Percentiles rank a stretch among this genome's conserved stretches.
These are phyloP conservation scores for Notodonta ziczac DNA, from an alignment of 2,888 invertebrate genomes.

Conservation along the genomic window DNA sequence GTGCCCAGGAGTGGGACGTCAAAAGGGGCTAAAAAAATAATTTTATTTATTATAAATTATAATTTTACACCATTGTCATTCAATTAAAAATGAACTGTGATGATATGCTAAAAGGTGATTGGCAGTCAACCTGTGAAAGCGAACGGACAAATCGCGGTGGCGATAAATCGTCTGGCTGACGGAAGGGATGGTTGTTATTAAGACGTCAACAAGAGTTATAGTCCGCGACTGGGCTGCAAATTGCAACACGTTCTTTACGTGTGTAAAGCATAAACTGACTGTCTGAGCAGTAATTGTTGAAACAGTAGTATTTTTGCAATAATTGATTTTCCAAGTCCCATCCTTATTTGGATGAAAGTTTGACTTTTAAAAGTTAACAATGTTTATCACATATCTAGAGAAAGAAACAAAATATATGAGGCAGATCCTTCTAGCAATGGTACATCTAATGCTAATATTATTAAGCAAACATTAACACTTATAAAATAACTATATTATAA, in stretches of 20 bases:
- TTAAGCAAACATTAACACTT: no score
- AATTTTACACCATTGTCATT: fast-evolving
- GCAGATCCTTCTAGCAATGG: no score
- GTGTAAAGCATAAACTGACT: constrained; percentile 21
- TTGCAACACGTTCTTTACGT: constrained; percentile 28
- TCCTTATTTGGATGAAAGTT: not conserved
- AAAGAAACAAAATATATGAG: no score
- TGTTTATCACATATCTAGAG: no score
- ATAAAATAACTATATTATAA: no score
- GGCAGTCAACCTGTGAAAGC: constrained; percentile 18
- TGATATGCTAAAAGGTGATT: constrained; percentile 15
- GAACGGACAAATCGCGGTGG: constrained; percentile 18
- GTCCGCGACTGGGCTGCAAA: constrained; percentile 41
- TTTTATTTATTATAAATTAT: no score
- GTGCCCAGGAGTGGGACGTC: no score
- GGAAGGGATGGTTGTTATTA: constrained; percentile 56
- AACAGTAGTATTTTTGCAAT: constrained; percentile 9
- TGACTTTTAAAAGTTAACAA: not conserved
- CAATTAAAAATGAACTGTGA: constrained; percentile 19
- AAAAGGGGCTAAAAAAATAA: no score
- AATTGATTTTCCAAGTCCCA: not conserved
- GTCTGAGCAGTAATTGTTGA: constrained; percentile 26
- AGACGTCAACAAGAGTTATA: constrained; percentile 59
- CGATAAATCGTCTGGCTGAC: constrained; percentile 51
- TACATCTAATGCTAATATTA: no score